Evolutionary conservation across 2,888 invertebrate genomes (phyloP), one percentile per base, ranked within the genome.

Genomic region (Platynereis dumerilii): DNA sequence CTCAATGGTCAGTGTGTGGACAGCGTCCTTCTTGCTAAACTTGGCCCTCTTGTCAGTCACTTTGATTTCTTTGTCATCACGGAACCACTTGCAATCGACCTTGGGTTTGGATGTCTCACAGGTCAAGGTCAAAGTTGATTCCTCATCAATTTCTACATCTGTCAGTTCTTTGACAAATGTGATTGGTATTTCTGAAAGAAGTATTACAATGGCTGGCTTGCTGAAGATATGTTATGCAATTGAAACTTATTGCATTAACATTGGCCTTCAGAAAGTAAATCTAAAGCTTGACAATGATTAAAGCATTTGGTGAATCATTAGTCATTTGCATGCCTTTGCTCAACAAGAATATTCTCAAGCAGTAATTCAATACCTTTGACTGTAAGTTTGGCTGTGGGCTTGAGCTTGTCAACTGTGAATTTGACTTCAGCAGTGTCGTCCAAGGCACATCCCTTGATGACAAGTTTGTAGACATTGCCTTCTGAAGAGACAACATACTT

Each of bases 61-160:
- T 71, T n/a, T n/a, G n/a, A 70, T 72, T 75, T 65, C 42, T 28
- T 56, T 53, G 12, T 63, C 78, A 77, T 95, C 90, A 82, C 94
- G 94, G 81, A 91, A 94, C 96, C 96, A 96, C 70, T 91, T 90
- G n/a, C n/a, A n/a, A n/a, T n/a, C n/a, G 1, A 96, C 94, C 62
- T 93, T 86, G 54, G 95, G 96, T 86, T 96, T 96, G 26, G 94
- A 94, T 17, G 96, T 87, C 83, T 96, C 94, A 73, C 95, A 91
- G 77, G 93, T 92, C 81, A 97, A 94, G 39, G 89, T 90, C 0
- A 93, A 94, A 74, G 70, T 72, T 22, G 75, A 73, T 26, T 74
- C 68, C 66, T 79, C 79, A 29, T 72, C 67, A 24, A 78, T 71
- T 5, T 52, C 17, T 20, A 24, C 59, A 58, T 65, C 72, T 5